These are phyloP conservation scores for Cancer borealis DNA, from an alignment of 2,888 invertebrate species.

Conservation along the genomic window DNA sequence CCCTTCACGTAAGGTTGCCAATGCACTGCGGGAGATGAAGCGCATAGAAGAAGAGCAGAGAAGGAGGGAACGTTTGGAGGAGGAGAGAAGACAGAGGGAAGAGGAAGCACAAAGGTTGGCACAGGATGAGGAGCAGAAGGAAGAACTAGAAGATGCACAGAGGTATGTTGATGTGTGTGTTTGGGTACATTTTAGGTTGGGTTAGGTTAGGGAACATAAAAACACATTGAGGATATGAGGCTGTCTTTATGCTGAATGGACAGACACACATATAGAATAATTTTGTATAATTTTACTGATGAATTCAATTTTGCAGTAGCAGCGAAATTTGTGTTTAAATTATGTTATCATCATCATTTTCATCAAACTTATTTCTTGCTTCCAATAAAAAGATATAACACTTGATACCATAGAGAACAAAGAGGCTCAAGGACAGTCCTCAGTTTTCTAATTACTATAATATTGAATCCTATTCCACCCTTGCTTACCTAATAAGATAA, in stretches of 20 bases:
- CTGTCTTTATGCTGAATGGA: background rate
- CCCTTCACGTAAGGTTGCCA: conserved; percentile 82
- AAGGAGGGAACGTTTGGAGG: conserved; percentile 78
- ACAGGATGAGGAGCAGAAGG: conserved; percentile 80
- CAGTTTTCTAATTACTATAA: background rate
- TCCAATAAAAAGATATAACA: background rate
- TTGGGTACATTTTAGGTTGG: background rate
- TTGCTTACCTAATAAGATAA: too few relatives aligned
- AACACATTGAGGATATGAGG: background rate
- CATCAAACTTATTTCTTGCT: background rate
- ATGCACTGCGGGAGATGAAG: conserved; percentile 89
- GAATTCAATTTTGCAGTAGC: background rate
- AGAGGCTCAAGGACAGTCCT: conserved; percentile 3
- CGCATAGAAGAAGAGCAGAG: conserved; percentile 79
- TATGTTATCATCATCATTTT: background rate
- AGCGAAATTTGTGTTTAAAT: background rate
- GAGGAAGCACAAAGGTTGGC: conserved; percentile 78
- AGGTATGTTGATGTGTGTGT: conserved; percentile 80
- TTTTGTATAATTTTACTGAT: background rate
- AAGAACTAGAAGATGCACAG: conserved; percentile 86
- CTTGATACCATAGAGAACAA: background rate
- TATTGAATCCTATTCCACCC: too few relatives aligned
- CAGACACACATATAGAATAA: background rate
- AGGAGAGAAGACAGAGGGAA: conserved; percentile 77
- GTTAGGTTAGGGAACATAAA: background rate